Evolutionary conservation across 1,140 invertebrate species (phyloP).

Genomic region (Drosophila auraria): DNA sequence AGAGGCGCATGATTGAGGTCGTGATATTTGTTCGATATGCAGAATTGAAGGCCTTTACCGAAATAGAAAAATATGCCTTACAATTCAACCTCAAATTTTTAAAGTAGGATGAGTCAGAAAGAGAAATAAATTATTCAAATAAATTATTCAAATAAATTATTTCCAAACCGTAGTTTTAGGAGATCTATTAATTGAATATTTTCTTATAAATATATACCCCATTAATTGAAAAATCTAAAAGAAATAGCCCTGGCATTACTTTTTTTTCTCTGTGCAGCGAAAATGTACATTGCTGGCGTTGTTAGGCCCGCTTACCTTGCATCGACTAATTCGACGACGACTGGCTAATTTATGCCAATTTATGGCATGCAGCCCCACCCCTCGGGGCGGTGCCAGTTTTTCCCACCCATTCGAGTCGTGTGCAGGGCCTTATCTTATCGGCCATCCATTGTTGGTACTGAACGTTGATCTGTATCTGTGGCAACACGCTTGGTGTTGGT

Average conservation of each 20-base stretch:
- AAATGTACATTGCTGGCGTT: conserved; percentile 52
- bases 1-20: conserved; percentile 14
- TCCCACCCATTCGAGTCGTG: conserved; percentile 26
- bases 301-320: conserved; percentile 60
- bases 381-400: conserved; percentile 37
- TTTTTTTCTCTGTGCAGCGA: conserved; percentile 19
- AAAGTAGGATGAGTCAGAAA: neutral
- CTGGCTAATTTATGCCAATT: conserved; percentile 77
- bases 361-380: conserved; percentile 61
- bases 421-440: conserved; percentile 44
- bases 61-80: conserved; percentile 11
- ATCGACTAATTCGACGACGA: conserved; percentile 58
- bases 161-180: neutral
- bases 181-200: neutral
- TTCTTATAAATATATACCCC: neutral
- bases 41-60: conserved; percentile 3
- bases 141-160: neutral
- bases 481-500: conserved; percentile 33
- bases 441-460: conserved; percentile 33
- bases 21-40: conserved; percentile 13
- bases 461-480: conserved; percentile 23
- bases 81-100: neutral
- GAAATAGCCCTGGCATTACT: neutral
- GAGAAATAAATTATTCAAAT: neutral
- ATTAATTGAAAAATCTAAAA: neutral